Conservation (phyloP, 2,113 vertebrate species). For the Regulus satrapa region DNA sequence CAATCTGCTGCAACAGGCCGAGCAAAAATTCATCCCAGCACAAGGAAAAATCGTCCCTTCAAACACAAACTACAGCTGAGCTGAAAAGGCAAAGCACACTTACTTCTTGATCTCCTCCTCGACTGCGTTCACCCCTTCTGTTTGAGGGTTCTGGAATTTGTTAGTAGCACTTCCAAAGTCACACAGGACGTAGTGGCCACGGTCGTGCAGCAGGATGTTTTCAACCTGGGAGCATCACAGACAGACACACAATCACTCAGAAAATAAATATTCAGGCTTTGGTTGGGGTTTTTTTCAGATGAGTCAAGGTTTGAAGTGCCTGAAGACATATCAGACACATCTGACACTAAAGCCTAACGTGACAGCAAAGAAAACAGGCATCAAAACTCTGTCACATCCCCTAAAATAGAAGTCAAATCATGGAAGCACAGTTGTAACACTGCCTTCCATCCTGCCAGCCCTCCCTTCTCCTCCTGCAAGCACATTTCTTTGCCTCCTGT, state of each 20-base stretch:
- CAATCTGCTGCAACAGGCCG: background rate
- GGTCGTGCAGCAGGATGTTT: conserved; percentile 96
- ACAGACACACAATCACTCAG: background rate
- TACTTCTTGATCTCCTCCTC: conserved; percentile 99
- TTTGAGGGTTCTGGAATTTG: conserved; percentile 91
- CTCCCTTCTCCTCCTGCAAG: background rate
- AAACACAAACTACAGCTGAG: accelerated
- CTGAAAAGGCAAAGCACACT: conserved; percentile 8
- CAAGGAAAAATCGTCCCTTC: background rate
- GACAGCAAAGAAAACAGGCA: background rate
- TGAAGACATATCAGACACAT: background rate
- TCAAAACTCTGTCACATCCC: background rate
- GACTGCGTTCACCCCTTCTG: conserved; percentile 86
- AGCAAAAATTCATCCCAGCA: background rate
- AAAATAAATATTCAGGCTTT: background rate
- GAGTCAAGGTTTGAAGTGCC: background rate
- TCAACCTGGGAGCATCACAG: conserved; percentile 83
- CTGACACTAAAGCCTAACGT: background rate
- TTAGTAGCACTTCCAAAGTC: conserved; percentile 98
- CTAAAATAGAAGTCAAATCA: background rate
- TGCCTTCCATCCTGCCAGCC: background rate
- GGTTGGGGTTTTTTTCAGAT: background rate
- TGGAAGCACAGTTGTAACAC: background rate
- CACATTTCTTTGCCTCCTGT: background rate
- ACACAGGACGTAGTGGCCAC: conserved; percentile 96